These are phyloP conservation scores for Procambarus clarkii DNA, from an alignment of 1,140 invertebrate genomes.

Conservation along the genomic window DNA sequence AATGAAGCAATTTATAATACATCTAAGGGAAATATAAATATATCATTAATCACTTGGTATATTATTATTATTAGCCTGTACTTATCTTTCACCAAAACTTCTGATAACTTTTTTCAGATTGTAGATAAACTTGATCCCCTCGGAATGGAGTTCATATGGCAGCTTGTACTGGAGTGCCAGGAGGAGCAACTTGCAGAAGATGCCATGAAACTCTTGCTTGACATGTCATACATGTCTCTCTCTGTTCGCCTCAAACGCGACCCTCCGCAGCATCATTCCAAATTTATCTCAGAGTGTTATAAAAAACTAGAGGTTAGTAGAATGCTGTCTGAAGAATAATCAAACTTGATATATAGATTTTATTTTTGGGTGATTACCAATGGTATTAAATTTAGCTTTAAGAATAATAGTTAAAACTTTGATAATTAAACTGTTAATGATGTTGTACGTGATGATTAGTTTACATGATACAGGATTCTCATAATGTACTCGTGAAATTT, in stretches of 20 bases:
- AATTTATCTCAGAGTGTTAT: conserved; percentile 79
- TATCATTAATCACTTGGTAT: too few relatives aligned
- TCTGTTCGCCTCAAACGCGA: conserved; percentile 78
- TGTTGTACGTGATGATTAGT: neutral
- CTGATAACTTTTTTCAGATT: conserved; percentile 74
- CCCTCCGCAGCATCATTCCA: conserved; percentile 76
- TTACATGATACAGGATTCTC: neutral
- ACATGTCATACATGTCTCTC: conserved; percentile 77
- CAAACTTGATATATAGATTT: too few relatives aligned
- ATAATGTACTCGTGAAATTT: too few relatives aligned
- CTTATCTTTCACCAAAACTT: neutral
- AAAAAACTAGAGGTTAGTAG: conserved; percentile 76
- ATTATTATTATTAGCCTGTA: too few relatives aligned
- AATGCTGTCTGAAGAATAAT: neutral
- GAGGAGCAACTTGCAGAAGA: conserved; percentile 77
- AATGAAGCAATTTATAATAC: too few relatives aligned
- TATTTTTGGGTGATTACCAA: neutral
- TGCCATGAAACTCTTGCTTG: conserved; percentile 77
- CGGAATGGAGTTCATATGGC: conserved; percentile 79
- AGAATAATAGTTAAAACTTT: neutral
- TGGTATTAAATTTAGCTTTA: neutral
- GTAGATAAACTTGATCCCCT: conserved; percentile 78
- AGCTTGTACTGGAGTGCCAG: conserved; percentile 77
- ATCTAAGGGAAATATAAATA: too few relatives aligned
- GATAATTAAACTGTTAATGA: neutral